A percentile compares a stretch with the other conserved stretches of the same genome.
Evolutionary conservation across 2,797 vertebrate species (phyloP).

Genomic region (Ptychobarbus kaznakovi): DNA sequence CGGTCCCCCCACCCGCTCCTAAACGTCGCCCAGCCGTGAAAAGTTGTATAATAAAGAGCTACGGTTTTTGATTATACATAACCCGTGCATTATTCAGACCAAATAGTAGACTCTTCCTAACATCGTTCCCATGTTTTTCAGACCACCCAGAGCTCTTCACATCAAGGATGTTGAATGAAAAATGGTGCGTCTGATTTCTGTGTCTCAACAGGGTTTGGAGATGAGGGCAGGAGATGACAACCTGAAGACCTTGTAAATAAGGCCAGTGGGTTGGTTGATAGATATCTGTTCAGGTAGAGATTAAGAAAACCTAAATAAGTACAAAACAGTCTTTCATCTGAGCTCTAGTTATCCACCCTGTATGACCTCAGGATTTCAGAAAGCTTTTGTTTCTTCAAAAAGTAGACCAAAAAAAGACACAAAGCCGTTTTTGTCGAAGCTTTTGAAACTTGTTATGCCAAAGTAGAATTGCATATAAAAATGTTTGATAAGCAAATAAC

Average conservation of each 20-base stretch:
- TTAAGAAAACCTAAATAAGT: background rate
- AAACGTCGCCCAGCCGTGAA: slow-evolving; percentile 66
- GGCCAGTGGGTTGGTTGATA: background rate
- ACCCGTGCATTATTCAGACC: slow-evolving; percentile 67
- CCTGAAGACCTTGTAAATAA: slow-evolving; percentile 20
- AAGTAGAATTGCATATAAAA: background rate
- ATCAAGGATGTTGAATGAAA: slow-evolving; percentile 18
- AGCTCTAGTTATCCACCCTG: background rate
- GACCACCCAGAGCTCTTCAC: slow-evolving; percentile 48
- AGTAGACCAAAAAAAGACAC: background rate
- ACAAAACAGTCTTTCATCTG: slow-evolving; percentile 11
- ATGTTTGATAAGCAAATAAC: background rate
- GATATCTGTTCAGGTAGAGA: slow-evolving; percentile 2
- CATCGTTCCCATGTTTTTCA: background rate
- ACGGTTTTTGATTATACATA: slow-evolving; percentile 67
- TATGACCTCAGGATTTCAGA: slow-evolving; percentile 61
- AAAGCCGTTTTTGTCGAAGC: slow-evolving; percentile 22
- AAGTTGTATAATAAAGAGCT: slow-evolving; percentile 70
- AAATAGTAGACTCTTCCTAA: slow-evolving; percentile 46
- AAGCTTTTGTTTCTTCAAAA: slow-evolving; percentile 52
- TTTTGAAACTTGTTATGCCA: slow-evolving; percentile 42
- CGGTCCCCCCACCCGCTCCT: slow-evolving; percentile 42
- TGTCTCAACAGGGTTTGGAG: background rate
- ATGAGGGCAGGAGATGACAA: slow-evolving; percentile 37
- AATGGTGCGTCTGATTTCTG: background rate